Conservation (phyloP, 2,888 invertebrate genomes). For the Mythimna lalbum region DNA sequence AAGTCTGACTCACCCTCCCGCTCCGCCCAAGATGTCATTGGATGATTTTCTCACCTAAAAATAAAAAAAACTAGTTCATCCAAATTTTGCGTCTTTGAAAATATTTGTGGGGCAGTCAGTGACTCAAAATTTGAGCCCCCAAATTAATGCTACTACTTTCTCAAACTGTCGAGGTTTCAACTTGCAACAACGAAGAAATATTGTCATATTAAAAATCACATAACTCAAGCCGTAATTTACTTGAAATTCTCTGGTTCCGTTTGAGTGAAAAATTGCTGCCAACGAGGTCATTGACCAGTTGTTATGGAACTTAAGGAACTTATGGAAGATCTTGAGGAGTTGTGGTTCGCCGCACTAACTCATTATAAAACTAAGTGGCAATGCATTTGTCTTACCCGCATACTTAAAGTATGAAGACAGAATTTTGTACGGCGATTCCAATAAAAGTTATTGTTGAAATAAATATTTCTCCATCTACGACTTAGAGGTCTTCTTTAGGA, state of each 20-base stretch:
- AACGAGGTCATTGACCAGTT: constrained; percentile 8
- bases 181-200: constrained; percentile 23
- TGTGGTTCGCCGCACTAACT: constrained; percentile 22
- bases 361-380: background rate
- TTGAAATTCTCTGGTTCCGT: constrained; percentile 4
- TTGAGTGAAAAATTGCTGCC: constrained; percentile 4
- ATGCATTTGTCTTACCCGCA: constrained; percentile 32
- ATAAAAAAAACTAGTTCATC: no score
- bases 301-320: background rate
- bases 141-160: constrained; percentile 15
- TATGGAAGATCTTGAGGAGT: constrained; percentile 1
- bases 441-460: background rate
- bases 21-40: no score
- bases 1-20: no score
- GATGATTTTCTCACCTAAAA: no score
- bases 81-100: background rate
- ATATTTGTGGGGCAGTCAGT: background rate
- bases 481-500: background rate
- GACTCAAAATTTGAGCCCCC: constrained; percentile 4
- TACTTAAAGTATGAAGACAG: background rate
- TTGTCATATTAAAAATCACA: background rate
- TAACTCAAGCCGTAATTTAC: constrained; percentile 25
- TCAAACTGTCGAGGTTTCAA: background rate
- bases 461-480: background rate
- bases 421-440: background rate